A percentile compares a stretch with the other conserved stretches of the same genome.
Evolutionary conservation across 2,888 invertebrate genomes (phyloP).

Genomic region (Vesta saturnalis): DNA sequence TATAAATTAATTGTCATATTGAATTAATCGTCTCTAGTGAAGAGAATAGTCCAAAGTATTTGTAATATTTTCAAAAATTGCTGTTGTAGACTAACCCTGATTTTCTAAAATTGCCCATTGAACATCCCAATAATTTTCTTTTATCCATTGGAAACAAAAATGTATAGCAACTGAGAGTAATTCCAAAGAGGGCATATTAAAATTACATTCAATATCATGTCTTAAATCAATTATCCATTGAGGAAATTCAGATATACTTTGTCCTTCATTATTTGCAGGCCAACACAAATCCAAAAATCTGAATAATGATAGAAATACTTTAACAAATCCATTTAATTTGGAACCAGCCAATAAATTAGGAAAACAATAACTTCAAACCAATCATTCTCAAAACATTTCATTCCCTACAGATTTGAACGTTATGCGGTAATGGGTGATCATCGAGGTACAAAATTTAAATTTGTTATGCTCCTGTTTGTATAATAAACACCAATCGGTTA

Average conservation of each 20-base stretch:
- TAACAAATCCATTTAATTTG: too few species aligned
- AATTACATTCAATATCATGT: constrained; percentile 80
- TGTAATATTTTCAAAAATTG: background rate
- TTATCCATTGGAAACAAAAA: constrained; percentile 75
- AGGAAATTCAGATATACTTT: constrained; percentile 71
- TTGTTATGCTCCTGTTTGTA: too few species aligned
- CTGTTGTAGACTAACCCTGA: constrained; percentile 37
- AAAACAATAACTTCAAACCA: too few species aligned
- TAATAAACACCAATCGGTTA: too few species aligned
- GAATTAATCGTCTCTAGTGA: background rate
- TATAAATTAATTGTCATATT: background rate
- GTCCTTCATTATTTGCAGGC: constrained; percentile 53
- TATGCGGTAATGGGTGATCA: too few species aligned
- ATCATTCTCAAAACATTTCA: too few species aligned
- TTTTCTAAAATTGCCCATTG: constrained; percentile 65
- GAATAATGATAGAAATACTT: constrained; percentile 38
- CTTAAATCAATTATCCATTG: constrained; percentile 82
- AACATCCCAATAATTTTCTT: constrained; percentile 72
- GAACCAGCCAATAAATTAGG: too few species aligned
- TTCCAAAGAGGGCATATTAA: constrained; percentile 71
- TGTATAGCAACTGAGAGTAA: constrained; percentile 71
- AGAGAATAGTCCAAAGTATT: background rate
- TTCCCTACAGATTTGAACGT: too few species aligned
- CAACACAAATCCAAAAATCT: constrained; percentile 60
- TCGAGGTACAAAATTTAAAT: too few species aligned